Percentiles rank a stretch among this genome's conserved stretches.
phyloP scores from a whole-genome alignment of 1,140 invertebrate genomes.

The Lethocerus indicus region DNA sequence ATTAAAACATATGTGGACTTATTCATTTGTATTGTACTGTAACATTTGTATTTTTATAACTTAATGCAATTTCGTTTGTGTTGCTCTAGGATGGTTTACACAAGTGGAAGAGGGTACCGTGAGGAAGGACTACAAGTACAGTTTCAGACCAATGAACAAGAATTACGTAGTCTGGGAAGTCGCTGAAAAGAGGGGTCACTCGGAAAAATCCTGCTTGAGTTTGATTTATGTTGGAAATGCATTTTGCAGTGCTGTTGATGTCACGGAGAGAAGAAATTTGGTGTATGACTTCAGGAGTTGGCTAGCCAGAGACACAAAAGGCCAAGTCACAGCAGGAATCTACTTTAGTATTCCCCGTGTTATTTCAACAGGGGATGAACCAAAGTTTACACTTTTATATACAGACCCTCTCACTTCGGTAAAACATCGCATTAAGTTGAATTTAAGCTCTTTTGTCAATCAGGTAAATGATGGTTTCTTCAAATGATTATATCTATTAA shows the following conservation, averaged over 20 bases:
- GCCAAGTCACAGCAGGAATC: slow-evolving; percentile 1
- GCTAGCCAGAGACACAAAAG: slow-evolving; percentile 3
- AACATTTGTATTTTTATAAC: neutral
- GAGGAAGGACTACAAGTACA: slow-evolving; percentile 68
- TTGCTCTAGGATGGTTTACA: slow-evolving; percentile 52
- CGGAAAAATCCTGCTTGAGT: slow-evolving; percentile 30
- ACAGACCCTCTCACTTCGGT: neutral
- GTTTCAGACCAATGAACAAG: slow-evolving; percentile 37
- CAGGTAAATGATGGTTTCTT: neutral
- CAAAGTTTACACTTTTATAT: neutral
- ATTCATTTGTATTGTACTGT: neutral
- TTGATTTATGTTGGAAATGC: slow-evolving; percentile 60
- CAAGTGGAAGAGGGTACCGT: slow-evolving; percentile 53
- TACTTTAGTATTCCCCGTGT: slow-evolving; percentile 5
- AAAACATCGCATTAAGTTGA: neutral
- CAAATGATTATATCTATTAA: neutral
- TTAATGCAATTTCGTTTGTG: neutral
- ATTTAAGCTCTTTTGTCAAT: neutral
- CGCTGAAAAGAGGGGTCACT: slow-evolving; percentile 29
- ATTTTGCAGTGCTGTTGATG: slow-evolving; percentile 63
- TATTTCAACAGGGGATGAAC: neutral
- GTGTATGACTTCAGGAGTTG: slow-evolving; percentile 57
- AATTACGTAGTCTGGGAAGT: slow-evolving; percentile 72
- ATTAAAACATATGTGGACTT: neutral
- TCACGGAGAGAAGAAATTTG: slow-evolving; percentile 74